These are phyloP conservation scores for Dascillus cervinus DNA, from an alignment of 2,888 invertebrate genomes.

Conservation along the genomic window DNA sequence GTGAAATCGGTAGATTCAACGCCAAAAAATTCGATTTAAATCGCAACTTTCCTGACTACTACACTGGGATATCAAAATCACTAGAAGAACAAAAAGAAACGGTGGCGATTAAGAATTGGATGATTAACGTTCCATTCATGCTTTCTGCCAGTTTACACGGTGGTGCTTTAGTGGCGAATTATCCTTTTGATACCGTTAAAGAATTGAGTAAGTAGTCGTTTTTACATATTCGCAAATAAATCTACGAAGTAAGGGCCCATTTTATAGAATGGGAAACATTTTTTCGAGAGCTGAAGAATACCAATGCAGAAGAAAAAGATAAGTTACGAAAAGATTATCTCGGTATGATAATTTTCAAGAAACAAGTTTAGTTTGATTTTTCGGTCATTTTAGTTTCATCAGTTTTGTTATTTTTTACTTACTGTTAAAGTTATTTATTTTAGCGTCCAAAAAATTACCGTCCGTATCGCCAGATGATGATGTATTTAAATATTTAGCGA, in stretches of 20 bases:
- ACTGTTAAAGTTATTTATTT: background rate
- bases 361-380: background rate
- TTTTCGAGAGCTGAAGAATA: slow-evolving; percentile 15
- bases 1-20: slow-evolving; percentile 30
- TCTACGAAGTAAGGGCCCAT: background rate
- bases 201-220: slow-evolving; percentile 29
- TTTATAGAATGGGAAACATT: slow-evolving; percentile 23
- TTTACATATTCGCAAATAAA: background rate
- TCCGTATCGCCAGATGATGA: slow-evolving; percentile 58
- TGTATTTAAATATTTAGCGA: slow-evolving; percentile 52
- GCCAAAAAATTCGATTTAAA: slow-evolving; percentile 42
- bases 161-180: slow-evolving; percentile 61
- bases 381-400: background rate
- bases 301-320: slow-evolving; percentile 11
- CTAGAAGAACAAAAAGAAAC: slow-evolving; percentile 50
- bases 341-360: slow-evolving; percentile 14
- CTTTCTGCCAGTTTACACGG: slow-evolving; percentile 59
- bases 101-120: slow-evolving; percentile 51
- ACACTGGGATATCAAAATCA: slow-evolving; percentile 36
- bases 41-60: slow-evolving; percentile 57
- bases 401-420: slow-evolving; percentile 1
- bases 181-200: slow-evolving; percentile 56
- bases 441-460: slow-evolving; percentile 20
- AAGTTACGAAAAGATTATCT: slow-evolving; percentile 19
- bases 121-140: slow-evolving; percentile 49